phyloP scores from a whole-genome alignment of 2,888 invertebrate species.

The Drosophila mimetica region DNA sequence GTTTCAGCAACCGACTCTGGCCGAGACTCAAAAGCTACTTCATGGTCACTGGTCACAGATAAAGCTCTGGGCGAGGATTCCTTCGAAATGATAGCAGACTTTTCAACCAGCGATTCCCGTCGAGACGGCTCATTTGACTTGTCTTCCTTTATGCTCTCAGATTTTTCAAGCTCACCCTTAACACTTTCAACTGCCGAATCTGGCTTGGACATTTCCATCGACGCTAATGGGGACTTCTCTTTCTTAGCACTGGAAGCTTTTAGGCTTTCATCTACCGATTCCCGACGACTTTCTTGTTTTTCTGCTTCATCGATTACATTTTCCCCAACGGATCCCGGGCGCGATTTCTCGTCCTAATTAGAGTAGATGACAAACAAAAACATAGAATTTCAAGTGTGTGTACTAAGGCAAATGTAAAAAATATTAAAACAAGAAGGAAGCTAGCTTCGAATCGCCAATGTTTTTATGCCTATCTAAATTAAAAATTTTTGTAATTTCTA shows the following conservation, averaged over 20 bases:
- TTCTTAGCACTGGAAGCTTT: slow-evolving; percentile 13
- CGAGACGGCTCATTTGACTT: slow-evolving; percentile 64
- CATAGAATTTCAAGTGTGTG: too few species aligned
- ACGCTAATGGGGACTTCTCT: slow-evolving; percentile 17
- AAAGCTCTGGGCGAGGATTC: slow-evolving; percentile 30
- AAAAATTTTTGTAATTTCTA: too few species aligned
- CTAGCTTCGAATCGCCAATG: too few species aligned
- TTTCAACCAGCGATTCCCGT: slow-evolving; percentile 60
- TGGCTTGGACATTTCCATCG: slow-evolving; percentile 30
- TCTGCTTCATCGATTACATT: background rate
- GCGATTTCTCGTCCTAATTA: background rate
- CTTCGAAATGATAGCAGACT: slow-evolving; percentile 27
- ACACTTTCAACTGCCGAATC: slow-evolving; percentile 34
- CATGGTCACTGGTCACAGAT: slow-evolving; percentile 50
- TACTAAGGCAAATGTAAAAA: too few species aligned
- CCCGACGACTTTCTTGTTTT: slow-evolving; percentile 12
- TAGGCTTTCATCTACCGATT: slow-evolving; percentile 19
- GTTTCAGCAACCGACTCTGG: slow-evolving; percentile 52
- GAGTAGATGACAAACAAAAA: too few species aligned
- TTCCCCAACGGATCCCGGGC: background rate
- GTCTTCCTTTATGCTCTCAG: background rate
- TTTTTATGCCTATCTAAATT: too few species aligned
- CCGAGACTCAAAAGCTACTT: slow-evolving; percentile 47
- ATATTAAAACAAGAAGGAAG: too few species aligned
- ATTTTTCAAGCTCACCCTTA: slow-evolving; percentile 6